Conservation (phyloP, 2,888 invertebrate species). For the Tortrix viridana region DNA sequence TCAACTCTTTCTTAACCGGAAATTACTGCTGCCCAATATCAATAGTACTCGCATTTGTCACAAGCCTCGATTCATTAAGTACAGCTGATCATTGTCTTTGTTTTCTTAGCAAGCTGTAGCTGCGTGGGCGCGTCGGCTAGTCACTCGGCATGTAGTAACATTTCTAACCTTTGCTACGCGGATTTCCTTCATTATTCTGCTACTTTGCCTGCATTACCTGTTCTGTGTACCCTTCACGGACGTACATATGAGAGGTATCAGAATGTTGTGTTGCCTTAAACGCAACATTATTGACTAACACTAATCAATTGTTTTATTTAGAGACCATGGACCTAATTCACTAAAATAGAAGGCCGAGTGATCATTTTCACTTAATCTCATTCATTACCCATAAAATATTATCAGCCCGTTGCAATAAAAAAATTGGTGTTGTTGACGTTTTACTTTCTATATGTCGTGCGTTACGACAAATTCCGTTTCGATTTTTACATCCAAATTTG, state of each 20-base stretch:
- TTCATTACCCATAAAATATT: too few relatives aligned
- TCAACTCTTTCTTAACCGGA: too few relatives aligned
- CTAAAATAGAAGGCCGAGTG: too few relatives aligned
- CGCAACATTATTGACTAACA: background rate
- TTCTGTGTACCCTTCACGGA: too few relatives aligned
- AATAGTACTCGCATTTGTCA: too few relatives aligned
- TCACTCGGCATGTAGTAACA: constrained; percentile 2
- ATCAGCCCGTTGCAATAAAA: constrained; percentile 4
- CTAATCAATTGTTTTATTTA: too few relatives aligned
- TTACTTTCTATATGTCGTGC: background rate
- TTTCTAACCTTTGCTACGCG: background rate
- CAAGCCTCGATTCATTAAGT: too few relatives aligned
- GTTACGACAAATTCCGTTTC: background rate
- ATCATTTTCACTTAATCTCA: too few relatives aligned
- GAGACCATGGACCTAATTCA: too few relatives aligned
- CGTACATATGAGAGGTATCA: too few relatives aligned
- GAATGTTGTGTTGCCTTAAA: background rate
- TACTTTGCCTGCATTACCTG: too few relatives aligned
- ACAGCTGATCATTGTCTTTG: background rate
- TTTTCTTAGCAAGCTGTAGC: background rate
- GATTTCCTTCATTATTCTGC: background rate
- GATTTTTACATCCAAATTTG: background rate
- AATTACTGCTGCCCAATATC: too few relatives aligned
- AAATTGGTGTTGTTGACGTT: background rate
- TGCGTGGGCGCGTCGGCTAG: background rate